phyloP scores from a whole-genome alignment of 2,888 invertebrate genomes.

The Zaprionus bogoriensis region DNA sequence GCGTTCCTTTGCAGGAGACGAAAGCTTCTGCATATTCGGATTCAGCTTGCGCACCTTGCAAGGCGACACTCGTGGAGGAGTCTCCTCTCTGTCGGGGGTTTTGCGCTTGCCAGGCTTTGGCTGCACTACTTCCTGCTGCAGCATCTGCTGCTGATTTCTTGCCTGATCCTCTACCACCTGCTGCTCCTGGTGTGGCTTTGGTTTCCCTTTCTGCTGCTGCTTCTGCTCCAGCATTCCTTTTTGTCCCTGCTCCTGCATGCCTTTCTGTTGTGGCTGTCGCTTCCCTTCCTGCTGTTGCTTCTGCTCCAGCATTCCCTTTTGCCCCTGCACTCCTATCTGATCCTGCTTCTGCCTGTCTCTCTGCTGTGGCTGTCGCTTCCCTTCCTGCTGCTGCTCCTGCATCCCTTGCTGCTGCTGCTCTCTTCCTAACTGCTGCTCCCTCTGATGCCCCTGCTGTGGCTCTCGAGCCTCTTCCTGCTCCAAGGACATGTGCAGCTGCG shows the following conservation, averaged over 20 bases:
- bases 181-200: too few relatives aligned
- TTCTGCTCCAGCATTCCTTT: too few relatives aligned
- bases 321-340: too few relatives aligned
- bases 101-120: constrained; percentile 43
- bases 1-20: background rate
- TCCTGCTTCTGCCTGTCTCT: background rate
- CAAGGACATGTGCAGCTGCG: constrained; percentile 52
- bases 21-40: background rate
- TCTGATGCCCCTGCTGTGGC: too few relatives aligned
- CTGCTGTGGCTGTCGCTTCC: too few relatives aligned
- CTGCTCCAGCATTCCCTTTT: too few relatives aligned
- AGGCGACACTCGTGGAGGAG: background rate
- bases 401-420: too few relatives aligned
- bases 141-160: background rate
- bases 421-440: background rate
- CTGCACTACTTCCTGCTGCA: background rate
- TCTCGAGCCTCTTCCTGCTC: constrained; percentile 49
- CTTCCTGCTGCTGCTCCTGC: constrained; percentile 37
- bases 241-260: too few relatives aligned
- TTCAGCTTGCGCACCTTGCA: constrained; percentile 31
- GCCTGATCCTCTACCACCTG: too few relatives aligned
- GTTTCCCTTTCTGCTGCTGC: background rate
- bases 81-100: background rate
- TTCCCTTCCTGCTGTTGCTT: background rate
- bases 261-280: too few relatives aligned